phyloP scores from a whole-genome alignment of 2,113 vertebrate species.

The Egretta garzetta region DNA sequence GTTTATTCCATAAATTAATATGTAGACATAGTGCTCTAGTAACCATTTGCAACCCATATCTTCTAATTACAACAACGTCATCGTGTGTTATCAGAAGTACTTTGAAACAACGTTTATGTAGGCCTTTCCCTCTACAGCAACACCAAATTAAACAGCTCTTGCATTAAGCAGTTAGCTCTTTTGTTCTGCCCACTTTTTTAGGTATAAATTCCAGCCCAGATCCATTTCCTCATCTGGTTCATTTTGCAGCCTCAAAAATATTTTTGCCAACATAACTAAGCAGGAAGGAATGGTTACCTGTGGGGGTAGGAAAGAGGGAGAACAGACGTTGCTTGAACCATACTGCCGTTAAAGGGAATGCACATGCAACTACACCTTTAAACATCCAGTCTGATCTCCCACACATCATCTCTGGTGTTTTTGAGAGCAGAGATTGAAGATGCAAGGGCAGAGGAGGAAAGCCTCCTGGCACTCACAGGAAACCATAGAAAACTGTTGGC shows the following conservation, averaged over 20 bases:
- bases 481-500: not conserved
- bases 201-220: not conserved
- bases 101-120: not conserved
- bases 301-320: not conserved
- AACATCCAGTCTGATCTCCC: not conserved
- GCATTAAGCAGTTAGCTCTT: not conserved
- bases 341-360: not conserved
- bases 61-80: not conserved
- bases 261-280: not conserved
- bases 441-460: not conserved
- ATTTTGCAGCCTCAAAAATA: not conserved
- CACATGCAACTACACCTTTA: not conserved
- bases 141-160: not conserved
- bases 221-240: not conserved
- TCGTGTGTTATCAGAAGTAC: not conserved
- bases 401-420: not conserved
- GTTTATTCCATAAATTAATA: not conserved
- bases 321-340: not conserved
- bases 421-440: not conserved
- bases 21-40: not conserved
- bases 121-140: not conserved
- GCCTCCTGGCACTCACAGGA: not conserved
- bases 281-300: not conserved
- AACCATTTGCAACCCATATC: not conserved
- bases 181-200: not conserved